Percentiles rank a stretch among this genome's conserved stretches.
These are phyloP conservation scores for Ophiodon elongatus DNA, from an alignment of 2,113 vertebrate species.

Conservation along the genomic window DNA sequence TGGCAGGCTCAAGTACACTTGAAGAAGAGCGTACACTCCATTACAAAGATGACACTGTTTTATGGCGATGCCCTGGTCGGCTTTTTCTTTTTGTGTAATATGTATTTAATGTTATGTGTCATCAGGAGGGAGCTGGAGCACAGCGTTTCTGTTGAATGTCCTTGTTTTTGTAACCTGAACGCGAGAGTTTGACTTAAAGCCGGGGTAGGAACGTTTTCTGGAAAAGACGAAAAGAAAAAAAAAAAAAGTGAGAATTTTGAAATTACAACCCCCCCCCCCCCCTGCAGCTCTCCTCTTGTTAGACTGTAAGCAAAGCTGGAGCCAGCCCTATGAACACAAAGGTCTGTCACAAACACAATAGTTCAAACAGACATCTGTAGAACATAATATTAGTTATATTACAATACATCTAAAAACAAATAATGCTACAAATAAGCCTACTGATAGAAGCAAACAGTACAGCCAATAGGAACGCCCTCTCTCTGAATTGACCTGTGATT, in stretches of 20 bases:
- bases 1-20: not conserved
- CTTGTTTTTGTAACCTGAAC: not conserved
- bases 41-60: not conserved
- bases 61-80: not conserved
- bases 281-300: no score
- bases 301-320: no score
- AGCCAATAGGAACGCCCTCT: not conserved
- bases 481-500: not conserved
- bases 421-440: not conserved
- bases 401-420: not conserved
- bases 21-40: not conserved
- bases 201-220: no score
- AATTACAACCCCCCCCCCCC: no score
- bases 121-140: not conserved
- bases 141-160: not conserved
- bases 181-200: no score
- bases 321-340: no score
- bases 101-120: not conserved
- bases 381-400: not conserved
- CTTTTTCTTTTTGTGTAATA: not conserved
- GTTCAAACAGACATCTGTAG: not conserved
- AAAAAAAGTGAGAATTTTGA: no score
- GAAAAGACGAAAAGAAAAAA: no score
- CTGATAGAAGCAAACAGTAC: not conserved
- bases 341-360: no score